These are phyloP conservation scores for Temnothorax unifasciatus DNA, from an alignment of 2,888 invertebrate species.

Conservation along the genomic window DNA sequence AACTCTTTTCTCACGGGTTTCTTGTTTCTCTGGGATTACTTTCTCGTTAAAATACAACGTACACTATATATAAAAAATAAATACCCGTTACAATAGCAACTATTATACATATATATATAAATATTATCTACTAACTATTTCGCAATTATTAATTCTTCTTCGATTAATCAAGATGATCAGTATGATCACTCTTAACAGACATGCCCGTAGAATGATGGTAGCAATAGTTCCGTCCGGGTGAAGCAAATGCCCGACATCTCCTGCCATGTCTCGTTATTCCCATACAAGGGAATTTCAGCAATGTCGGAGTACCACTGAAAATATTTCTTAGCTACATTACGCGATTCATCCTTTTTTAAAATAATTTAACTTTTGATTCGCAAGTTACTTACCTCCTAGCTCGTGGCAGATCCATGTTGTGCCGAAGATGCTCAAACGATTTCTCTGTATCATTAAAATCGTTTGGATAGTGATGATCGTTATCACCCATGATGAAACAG, in stretches of 20 bases:
- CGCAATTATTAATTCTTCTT: neutral
- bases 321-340: neutral
- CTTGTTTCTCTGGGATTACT: neutral
- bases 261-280: constrained; percentile 79
- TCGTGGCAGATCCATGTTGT: constrained; percentile 40
- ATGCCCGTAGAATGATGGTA: constrained; percentile 73
- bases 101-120: neutral
- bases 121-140: neutral
- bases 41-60: neutral
- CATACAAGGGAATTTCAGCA: constrained; percentile 68
- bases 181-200: constrained; percentile 75
- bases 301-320: constrained; percentile 73
- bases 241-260: constrained; percentile 74
- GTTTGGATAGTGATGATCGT: constrained; percentile 40
- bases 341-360: neutral
- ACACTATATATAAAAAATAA: neutral
- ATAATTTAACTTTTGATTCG: constrained; percentile 69
- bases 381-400: constrained; percentile 73
- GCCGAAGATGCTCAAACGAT: constrained; percentile 70
- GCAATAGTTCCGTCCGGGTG: constrained; percentile 73
- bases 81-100: neutral
- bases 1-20: neutral
- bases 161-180: constrained; percentile 61
- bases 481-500: neutral
- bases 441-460: constrained; percentile 69